A percentile compares a stretch with the other conserved stretches of the same genome.
Evolutionary conservation across 2,113 vertebrate genomes (phyloP).

Genomic region (Sclerurus mexicanus): DNA sequence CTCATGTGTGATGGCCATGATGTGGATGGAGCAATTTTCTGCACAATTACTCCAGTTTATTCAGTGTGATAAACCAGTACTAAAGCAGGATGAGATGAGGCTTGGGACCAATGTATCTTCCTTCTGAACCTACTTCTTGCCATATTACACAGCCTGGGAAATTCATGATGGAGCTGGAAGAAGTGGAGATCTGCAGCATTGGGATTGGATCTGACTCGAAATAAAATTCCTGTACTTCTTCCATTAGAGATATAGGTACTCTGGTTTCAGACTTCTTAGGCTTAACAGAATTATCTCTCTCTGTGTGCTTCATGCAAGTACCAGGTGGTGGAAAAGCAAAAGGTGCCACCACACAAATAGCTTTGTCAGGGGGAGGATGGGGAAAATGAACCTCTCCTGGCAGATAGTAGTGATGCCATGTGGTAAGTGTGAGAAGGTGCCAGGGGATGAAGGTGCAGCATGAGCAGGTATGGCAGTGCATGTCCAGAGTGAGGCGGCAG

Average conservation of each 20-base stretch:
- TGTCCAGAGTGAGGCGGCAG: not conserved
- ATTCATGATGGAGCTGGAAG: not conserved
- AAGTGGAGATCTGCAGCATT: not conserved
- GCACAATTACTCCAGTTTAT: conserved; percentile 38
- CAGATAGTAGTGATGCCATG: not conserved
- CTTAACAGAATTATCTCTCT: not conserved
- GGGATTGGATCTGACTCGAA: not conserved
- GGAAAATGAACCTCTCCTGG: not conserved
- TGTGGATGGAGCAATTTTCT: conserved; percentile 27
- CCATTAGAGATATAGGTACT: not conserved
- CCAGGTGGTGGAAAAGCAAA: not conserved
- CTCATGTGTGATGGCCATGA: not conserved
- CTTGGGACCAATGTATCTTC: not conserved
- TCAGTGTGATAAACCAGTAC: not conserved
- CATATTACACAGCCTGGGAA: not conserved
- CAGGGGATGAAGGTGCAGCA: not conserved
- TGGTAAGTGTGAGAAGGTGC: not conserved
- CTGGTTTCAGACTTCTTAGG: not conserved
- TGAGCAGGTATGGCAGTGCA: not conserved
- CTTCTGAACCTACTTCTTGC: not conserved
- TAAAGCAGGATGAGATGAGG: not conserved
- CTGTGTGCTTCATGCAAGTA: not conserved
- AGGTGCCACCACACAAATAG: not conserved
- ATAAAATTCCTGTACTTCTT: not conserved
- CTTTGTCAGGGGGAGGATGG: not conserved